phyloP scores from a whole-genome alignment of 2,113 vertebrate species.

The Arenaria interpres region DNA sequence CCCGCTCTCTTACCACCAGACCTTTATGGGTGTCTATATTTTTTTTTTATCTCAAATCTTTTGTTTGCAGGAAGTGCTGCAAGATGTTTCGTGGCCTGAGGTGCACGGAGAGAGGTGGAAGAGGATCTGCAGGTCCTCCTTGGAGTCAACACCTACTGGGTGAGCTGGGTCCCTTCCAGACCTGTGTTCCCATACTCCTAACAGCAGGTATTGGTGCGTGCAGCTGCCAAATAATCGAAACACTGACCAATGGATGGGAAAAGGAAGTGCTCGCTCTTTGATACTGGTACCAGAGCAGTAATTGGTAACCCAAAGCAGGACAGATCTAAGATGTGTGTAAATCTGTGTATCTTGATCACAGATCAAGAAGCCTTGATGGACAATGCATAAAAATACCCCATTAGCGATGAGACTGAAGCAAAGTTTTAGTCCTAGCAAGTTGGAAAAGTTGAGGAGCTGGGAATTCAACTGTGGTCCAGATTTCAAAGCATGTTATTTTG shows the following conservation, averaged over 20 bases:
- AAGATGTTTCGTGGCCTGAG: background rate
- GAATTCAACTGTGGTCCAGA: background rate
- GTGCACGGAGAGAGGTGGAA: background rate
- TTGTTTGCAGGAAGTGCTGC: background rate
- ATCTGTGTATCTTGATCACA: background rate
- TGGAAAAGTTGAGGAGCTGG: background rate
- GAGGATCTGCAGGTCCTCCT: background rate
- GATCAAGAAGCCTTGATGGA: background rate
- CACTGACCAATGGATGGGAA: background rate
- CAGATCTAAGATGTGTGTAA: background rate
- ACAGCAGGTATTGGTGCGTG: background rate
- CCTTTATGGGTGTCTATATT: background rate
- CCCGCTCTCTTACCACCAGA: background rate
- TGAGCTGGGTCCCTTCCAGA: background rate
- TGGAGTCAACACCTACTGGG: background rate
- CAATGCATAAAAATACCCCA: background rate
- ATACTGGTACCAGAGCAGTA: background rate
- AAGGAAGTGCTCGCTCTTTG: background rate
- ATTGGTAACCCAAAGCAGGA: background rate
- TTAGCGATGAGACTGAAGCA: background rate
- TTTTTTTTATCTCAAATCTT: background rate
- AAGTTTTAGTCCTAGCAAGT: background rate
- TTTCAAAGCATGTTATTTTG: constrained; percentile 5
- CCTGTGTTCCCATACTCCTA: background rate
- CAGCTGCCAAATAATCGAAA: background rate